Base-by-base conservation (phyloP, 1,140 invertebrate genomes). In the Spodoptera frugiperda region DNA sequence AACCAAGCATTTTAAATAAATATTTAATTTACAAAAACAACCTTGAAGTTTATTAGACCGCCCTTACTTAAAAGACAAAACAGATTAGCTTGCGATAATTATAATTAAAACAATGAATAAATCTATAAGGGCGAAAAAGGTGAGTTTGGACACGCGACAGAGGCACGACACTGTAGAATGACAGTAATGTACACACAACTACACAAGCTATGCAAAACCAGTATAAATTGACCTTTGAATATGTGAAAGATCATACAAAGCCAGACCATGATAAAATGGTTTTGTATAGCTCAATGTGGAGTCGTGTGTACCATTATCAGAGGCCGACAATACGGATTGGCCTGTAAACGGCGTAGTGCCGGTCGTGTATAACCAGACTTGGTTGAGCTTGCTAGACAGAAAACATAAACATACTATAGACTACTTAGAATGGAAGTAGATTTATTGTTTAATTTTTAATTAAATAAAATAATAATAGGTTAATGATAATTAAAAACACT, bases 291-390 rank as follows among this genome's bases (percentile, higher is more conserved):
- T n/a, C n/a, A n/a, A n/a, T n/a, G n/a, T n/a, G n/a, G n/a, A n/a
- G n/a, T n/a, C n/a, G n/a, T n/a, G n/a, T 17, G 33, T 14, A 17
- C 61, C 61, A 65, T 65, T 65, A 65, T 48, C 61, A 65, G 61
- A 17, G 21, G 39, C 15, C 44, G 14, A 67, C 63, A 67, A 48
- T 67, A 67, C 49, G 63, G 63, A 67, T 49, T 44, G 63, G 39
- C 19, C 63, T 67, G 63, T 67, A 49, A 49, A 25, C 63, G 63
- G 48, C 61, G 19, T 19, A 4, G 44, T 49, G 19, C 19, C 15
- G 59, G 33, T 44, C 59, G 33, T 49, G 63, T 67, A 3, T 44
- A 49, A 49, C 17, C 48, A 67, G 63, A 67, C 63, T 39, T 39
- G 8, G 4, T 39, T n/a, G 49, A 67, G 39, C 44, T 14, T 49